Evolutionary conservation across 1,140 invertebrate genomes (phyloP).

Genomic region (Acyrthosiphon pisum): DNA sequence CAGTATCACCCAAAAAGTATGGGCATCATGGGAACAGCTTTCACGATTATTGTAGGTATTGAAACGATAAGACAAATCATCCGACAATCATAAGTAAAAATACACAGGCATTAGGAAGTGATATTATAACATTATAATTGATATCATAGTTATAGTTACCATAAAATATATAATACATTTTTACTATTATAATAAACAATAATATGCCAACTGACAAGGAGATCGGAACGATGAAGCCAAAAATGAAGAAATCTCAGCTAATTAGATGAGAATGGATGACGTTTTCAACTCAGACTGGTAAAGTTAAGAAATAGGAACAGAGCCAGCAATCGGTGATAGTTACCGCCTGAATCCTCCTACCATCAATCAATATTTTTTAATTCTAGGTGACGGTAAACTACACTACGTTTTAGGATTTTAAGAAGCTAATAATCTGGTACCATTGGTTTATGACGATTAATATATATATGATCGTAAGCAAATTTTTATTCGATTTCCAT

Average conservation of each 20-base stretch:
- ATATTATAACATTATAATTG: background rate
- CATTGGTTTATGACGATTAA: background rate
- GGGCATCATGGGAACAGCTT: constrained; percentile 25
- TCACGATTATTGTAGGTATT: background rate
- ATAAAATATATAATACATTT: background rate
- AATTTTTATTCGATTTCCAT: background rate
- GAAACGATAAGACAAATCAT: background rate
- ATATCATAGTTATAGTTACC: background rate
- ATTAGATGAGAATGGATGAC: background rate
- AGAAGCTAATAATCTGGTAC: background rate
- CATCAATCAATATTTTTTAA: background rate
- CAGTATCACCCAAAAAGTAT: background rate
- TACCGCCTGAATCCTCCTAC: background rate
- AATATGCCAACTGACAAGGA: background rate
- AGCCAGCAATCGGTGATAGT: background rate
- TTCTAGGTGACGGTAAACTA: background rate
- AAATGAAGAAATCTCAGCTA: background rate
- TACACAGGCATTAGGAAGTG: background rate
- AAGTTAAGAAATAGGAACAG: background rate
- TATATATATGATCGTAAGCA: background rate
- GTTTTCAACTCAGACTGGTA: background rate
- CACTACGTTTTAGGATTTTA: background rate
- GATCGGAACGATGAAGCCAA: background rate
- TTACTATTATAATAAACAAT: background rate
- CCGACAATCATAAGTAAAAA: background rate